phyloP scores from a whole-genome alignment of 2,888 invertebrate genomes.

The Rhagonycha fulva region DNA sequence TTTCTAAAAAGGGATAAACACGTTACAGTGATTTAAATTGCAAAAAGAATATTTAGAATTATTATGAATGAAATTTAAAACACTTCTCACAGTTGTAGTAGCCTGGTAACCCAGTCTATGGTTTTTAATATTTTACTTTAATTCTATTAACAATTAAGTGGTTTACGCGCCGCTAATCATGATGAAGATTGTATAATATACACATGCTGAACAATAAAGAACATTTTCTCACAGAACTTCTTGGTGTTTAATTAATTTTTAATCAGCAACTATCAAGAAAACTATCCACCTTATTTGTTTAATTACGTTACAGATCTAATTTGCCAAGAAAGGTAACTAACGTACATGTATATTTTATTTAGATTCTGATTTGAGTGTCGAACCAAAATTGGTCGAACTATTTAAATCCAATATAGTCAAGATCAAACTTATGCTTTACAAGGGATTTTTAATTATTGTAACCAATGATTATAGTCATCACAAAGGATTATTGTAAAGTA shows the following conservation, averaged over 20 bases:
- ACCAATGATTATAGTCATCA: background rate
- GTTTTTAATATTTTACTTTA: slow-evolving; percentile 11
- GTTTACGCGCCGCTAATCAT: slow-evolving; percentile 11
- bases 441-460: background rate
- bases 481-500: no score
- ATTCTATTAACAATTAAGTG: slow-evolving; percentile 17
- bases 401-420: background rate
- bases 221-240: slow-evolving; percentile 8
- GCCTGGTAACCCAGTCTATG: slow-evolving; percentile 20
- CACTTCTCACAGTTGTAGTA: slow-evolving; percentile 21
- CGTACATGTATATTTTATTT: background rate
- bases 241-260: slow-evolving; percentile 8
- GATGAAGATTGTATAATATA: slow-evolving; percentile 6
- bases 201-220: slow-evolving; percentile 8
- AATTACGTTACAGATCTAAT: background rate
- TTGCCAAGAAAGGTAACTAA: background rate
- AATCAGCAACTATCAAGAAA: slow-evolving; percentile 7
- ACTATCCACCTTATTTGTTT: slow-evolving; percentile 3
- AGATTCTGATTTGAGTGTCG: background rate
- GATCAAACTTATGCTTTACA: background rate
- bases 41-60: background rate
- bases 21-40: background rate
- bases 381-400: background rate
- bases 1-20: no score
- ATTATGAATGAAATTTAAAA: background rate